These are phyloP conservation scores for Serrognathus titanus DNA, from an alignment of 2,888 invertebrate genomes.

Conservation along the genomic window DNA sequence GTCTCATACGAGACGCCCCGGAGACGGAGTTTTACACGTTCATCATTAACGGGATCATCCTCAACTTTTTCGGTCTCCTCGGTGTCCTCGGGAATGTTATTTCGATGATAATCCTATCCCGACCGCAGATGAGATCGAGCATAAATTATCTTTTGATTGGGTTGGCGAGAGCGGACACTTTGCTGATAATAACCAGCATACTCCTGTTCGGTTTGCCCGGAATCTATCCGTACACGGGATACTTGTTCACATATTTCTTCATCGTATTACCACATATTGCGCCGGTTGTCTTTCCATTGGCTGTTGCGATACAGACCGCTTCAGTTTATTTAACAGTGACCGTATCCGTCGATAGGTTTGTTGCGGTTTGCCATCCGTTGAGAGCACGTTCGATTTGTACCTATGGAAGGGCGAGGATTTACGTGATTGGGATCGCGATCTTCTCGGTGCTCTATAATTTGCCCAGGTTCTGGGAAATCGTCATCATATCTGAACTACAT, in stretches of 20 bases:
- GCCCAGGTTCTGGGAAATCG: constrained; percentile 73
- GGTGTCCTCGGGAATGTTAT: constrained; percentile 89
- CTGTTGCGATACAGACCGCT: constrained; percentile 85
- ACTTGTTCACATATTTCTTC: constrained; percentile 73
- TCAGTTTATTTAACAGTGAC: constrained; percentile 89
- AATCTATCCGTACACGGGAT: constrained; percentile 77
- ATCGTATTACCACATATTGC: constrained; percentile 78
- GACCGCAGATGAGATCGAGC: constrained; percentile 94
- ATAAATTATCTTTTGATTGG: constrained; percentile 93
- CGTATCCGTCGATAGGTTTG: constrained; percentile 90
- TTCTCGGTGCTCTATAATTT: constrained; percentile 84
- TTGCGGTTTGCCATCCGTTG: constrained; percentile 89
- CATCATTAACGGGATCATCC: constrained; percentile 75
- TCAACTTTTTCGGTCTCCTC: constrained; percentile 75
- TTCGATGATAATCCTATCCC: constrained; percentile 84
- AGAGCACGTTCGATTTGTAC: constrained; percentile 88
- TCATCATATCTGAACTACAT: constrained; percentile 43
- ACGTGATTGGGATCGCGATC: constrained; percentile 76
- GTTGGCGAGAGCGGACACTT: constrained; percentile 89
- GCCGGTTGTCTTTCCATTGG: constrained; percentile 76
- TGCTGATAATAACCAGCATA: constrained; percentile 82
- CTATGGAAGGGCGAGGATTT: constrained; percentile 78
- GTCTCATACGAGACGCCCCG: too few relatives aligned
- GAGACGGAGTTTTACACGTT: constrained; percentile 63
- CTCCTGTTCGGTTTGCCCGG: constrained; percentile 84